Percentiles rank a stretch among this genome's conserved stretches.
Conservation (phyloP, 1,140 invertebrate genomes). For the Drepana arcuata region DNA sequence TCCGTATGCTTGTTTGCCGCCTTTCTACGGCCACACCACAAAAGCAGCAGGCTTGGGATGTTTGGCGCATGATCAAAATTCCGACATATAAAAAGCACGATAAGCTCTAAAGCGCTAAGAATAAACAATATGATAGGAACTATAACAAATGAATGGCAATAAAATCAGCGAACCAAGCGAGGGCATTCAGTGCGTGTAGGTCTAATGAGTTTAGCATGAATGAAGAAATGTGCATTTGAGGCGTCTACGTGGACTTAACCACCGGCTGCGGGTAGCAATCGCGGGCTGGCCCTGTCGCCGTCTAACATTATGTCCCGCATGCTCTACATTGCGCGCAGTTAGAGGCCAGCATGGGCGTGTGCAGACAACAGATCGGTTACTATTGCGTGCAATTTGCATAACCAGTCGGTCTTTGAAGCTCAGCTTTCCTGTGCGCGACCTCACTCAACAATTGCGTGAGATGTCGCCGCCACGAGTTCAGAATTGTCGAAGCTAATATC, state of each 20-base stretch:
- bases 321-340: slow-evolving; percentile 35
- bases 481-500: no score
- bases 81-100: no score
- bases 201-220: neutral
- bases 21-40: no score
- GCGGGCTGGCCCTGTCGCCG: slow-evolving; percentile 1
- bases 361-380: no score
- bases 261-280: slow-evolving; percentile 8
- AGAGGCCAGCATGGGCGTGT: no score
- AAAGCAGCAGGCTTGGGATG: neutral
- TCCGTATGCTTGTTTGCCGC: no score
- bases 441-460: neutral
- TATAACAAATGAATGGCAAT: neutral
- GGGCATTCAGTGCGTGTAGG: slow-evolving; percentile 7
- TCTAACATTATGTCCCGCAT: slow-evolving; percentile 37
- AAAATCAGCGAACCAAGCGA: neutral
- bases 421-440: no score
- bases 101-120: no score
- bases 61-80: slow-evolving; percentile 4
- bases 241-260: slow-evolving; percentile 21
- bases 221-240: slow-evolving; percentile 9
- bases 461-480: neutral
- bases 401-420: no score
- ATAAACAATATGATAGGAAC: neutral
- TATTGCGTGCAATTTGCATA: no score